Base-by-base conservation (phyloP, 2,888 invertebrate genomes). In the Epirrhoe tristata region DNA sequence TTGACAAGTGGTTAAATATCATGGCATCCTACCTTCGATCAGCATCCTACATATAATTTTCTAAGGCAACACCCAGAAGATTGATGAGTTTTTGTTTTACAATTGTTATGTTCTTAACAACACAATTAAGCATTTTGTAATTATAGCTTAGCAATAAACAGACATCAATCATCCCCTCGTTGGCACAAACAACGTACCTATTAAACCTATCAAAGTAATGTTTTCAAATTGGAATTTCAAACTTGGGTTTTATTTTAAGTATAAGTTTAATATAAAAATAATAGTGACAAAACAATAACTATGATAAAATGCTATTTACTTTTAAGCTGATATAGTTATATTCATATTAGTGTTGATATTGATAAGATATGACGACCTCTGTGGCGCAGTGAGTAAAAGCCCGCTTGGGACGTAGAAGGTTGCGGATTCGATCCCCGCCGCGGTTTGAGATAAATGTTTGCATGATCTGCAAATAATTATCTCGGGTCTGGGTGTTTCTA, bases 51-150 rank as follows among this genome's bases (percentile, higher is more conserved):
- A 16, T 54, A 54, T 34, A 12, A 32, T 34, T 63, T 17, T 46
- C 52, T 53, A 53, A 50, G 54, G 50, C 59, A 63, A 63, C 54
- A 58, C 34, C 51, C 53, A 63, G 14, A 66, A 66, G 70, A 70
- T 70, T 68, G 65, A 70, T 70, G 70, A 53, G 51, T 50, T 55
- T 58, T 55, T 50, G 46, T 66, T 34, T 54, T 55, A 64, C 54
- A 54, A 64, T 57, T 63, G 54, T 61, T 67, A 62, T 60, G 48
- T 46, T 62, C 59, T 31, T 58, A 63, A 70, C 58, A 67, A 67
- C 63, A 63, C 60, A 58, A 64, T 67, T 70, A 66, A 39, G 63
- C 46, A 39, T 55, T 69, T 61, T 64, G 8, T 69, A 66, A 69
- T 66, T 58, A 66, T 61, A 61, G 57, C 24, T 55, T 53, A 58